Percentiles rank a stretch among this genome's conserved stretches.
phyloP scores from a whole-genome alignment of 2,113 vertebrate species.

The Carlito syrichta region DNA sequence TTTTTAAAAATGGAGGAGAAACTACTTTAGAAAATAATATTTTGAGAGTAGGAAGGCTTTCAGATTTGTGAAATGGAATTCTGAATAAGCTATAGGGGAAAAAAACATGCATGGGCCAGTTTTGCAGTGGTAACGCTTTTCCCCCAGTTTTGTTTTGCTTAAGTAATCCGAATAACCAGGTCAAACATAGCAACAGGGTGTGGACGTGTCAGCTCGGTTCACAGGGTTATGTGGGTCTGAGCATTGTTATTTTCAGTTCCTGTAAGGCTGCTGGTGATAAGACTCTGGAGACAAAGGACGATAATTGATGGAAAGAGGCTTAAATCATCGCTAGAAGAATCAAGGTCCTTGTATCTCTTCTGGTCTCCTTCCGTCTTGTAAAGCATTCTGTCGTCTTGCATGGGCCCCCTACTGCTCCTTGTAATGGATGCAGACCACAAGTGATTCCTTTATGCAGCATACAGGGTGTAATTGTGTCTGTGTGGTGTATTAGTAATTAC shows the following conservation, averaged over 20 bases:
- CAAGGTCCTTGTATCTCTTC: constrained; percentile 84
- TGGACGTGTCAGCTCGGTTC: constrained; percentile 91
- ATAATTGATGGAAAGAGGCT: constrained; percentile 90
- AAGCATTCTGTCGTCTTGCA: constrained; percentile 81
- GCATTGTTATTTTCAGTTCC: constrained; percentile 94
- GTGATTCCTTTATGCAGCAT: constrained; percentile 92
- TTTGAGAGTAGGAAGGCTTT: constrained; percentile 27
- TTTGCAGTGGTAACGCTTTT: not conserved
- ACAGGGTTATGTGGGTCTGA: constrained; percentile 85
- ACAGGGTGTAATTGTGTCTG: constrained; percentile 95
- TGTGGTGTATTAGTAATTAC: constrained; percentile 94
- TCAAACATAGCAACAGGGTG: constrained; percentile 86
- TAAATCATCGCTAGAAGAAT: constrained; percentile 86
- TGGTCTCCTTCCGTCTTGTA: constrained; percentile 83
- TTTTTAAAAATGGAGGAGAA: constrained; percentile 14
- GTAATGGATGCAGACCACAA: constrained; percentile 88
- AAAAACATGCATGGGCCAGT: not conserved
- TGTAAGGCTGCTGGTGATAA: constrained; percentile 94
- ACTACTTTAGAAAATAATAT: constrained; percentile 44
- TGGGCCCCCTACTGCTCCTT: constrained; percentile 83
- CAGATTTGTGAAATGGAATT: constrained; percentile 6
- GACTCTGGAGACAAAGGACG: constrained; percentile 90
- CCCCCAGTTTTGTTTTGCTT: constrained; percentile 54
- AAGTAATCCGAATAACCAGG: constrained; percentile 78
- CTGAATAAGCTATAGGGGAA: constrained; percentile 10